Evolutionary conservation across 2,113 vertebrate species (phyloP), one percentile per base, ranked within the genome.

Genomic region (Lepus timidus): DNA sequence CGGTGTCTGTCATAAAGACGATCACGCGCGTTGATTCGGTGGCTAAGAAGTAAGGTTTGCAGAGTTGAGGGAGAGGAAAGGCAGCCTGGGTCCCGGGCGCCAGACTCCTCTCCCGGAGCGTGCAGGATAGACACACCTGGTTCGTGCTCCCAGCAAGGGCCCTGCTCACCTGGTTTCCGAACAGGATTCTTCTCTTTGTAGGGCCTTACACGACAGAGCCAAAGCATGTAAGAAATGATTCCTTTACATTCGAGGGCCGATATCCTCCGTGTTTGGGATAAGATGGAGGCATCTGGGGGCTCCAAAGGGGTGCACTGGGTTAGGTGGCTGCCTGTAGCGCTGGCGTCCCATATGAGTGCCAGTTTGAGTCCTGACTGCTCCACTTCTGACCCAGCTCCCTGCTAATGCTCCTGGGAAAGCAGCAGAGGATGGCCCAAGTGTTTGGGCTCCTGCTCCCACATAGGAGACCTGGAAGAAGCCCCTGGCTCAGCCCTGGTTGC

Each of bases 171-270:
- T 27, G n/a, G 70, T 39, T 92, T 75, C 92, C 25, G 31, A 73
- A 88, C 88, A 71, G 29, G n/a, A 19, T 12, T 67, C 75, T 95
- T 91, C 25, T 64, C 58, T 82, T 83, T 83, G 39, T 31, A 85
- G 70, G 93, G 68, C 25, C 25, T 8, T 8, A 7, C 44, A 44
- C 44, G 1, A 39, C 33, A 96, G 78, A 93, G 93, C 62, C 62
- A 49, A 14, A 1, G 17, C 39, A 23, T 44, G 52, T 27, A 73
- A 85, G 90, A 74, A 49, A n/a, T 4, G 10, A 88, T 61, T 90
- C 73, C 1, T 71, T 92, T 74, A 19, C 4, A 49, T 73, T 62
- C 49, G 9, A 14, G 51, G 80, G 62, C 55, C 33, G 36, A 73
- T 16, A 27, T 19, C 84, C 17, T 27, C 33, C 55, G 19, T 61